A percentile compares a stretch with the other conserved stretches of the same genome.
phyloP scores from a whole-genome alignment of 30 jellyfish, hydroid and myxozoan species.

The Pseudorhiza aurosa region DNA sequence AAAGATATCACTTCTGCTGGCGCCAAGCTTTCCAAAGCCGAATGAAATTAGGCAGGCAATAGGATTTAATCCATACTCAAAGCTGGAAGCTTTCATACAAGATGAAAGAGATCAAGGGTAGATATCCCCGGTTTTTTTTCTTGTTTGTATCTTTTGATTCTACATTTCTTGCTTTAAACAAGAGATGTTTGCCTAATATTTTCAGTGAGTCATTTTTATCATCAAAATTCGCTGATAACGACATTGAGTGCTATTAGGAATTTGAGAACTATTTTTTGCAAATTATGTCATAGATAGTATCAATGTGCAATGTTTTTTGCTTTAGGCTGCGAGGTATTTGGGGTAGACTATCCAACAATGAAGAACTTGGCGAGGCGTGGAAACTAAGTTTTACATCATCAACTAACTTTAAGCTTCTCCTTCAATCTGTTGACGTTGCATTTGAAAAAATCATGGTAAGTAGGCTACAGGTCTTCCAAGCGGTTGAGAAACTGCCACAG shows the following conservation, averaged over 20 bases:
- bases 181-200: no score
- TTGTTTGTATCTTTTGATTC: no score
- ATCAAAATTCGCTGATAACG: no score
- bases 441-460: conserved; percentile 45
- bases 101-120: conserved; percentile 23
- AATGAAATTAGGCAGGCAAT: background rate
- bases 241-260: no score
- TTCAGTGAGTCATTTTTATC: no score
- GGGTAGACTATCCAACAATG: conserved; percentile 24
- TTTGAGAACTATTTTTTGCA: no score
- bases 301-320: background rate
- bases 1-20: conserved; percentile 8
- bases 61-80: background rate
- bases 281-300: no score
- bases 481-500: no score
- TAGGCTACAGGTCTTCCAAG: background rate
- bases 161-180: no score
- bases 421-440: conserved; percentile 27
- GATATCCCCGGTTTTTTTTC: background rate
- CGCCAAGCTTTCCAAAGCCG: conserved; percentile 48
- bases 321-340: conserved; percentile 28
- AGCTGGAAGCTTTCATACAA: background rate
- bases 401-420: conserved; percentile 47
- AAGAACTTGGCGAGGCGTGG: conserved; percentile 35
- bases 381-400: conserved; percentile 60